These are phyloP conservation scores for Hylyphantes graminicola DNA, from an alignment of 1,140 invertebrate species.

Conservation along the genomic window DNA sequence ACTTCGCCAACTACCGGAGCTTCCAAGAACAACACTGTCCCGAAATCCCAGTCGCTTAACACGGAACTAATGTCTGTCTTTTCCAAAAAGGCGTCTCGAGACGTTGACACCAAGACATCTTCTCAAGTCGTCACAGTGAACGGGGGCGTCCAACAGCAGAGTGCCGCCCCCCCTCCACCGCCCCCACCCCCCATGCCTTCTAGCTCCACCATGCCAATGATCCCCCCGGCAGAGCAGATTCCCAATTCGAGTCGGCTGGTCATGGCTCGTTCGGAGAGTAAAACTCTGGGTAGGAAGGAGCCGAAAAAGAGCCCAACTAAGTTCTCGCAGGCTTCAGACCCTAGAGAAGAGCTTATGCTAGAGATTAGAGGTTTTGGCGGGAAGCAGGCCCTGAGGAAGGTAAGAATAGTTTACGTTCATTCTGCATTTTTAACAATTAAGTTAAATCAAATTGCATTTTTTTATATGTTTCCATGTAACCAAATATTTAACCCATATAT, in stretches of 20 bases:
- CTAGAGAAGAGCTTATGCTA: slow-evolving; percentile 76
- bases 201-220: slow-evolving; percentile 40
- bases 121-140: slow-evolving; percentile 43
- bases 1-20: not conserved
- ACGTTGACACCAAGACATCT: not conserved
- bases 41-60: slow-evolving; percentile 53
- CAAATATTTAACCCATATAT: too few relatives aligned
- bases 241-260: slow-evolving; percentile 52
- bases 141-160: slow-evolving; percentile 1
- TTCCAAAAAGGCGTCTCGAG: slow-evolving; percentile 26
- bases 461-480: too few relatives aligned
- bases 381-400: slow-evolving; percentile 71
- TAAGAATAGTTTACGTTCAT: too few relatives aligned
- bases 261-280: slow-evolving; percentile 40
- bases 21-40: slow-evolving; percentile 28
- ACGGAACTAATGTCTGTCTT: slow-evolving; percentile 48
- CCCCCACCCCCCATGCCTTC: not conserved
- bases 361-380: slow-evolving; percentile 79
- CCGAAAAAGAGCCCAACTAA: slow-evolving; percentile 40
- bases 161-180: slow-evolving; percentile 38
- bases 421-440: too few relatives aligned
- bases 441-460: too few relatives aligned
- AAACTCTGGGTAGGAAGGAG: slow-evolving; percentile 39
- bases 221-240: slow-evolving; percentile 54
- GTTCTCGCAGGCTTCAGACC: slow-evolving; percentile 67